A percentile compares a stretch with the other conserved stretches of the same genome.
phyloP scores from a whole-genome alignment of 2,113 vertebrate species.

The Myanophis thanlyinensis region DNA sequence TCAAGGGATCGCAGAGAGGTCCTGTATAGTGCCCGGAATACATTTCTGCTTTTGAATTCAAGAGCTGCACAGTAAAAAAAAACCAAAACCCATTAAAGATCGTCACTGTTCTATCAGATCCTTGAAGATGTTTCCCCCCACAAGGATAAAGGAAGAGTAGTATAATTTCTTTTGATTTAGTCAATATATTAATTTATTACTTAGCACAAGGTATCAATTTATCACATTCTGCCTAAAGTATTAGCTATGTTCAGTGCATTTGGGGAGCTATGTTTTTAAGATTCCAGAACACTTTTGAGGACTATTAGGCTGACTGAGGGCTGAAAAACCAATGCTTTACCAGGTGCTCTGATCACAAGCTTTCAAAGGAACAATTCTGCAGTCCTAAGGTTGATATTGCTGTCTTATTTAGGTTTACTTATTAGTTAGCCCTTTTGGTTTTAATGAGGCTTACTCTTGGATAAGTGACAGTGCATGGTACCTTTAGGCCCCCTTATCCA shows the following conservation, averaged over 20 bases:
- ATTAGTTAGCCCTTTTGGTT: background rate
- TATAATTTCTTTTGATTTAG: background rate
- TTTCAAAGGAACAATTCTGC: background rate
- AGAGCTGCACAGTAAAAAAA: background rate
- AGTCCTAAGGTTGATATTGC: background rate
- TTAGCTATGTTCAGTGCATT: background rate
- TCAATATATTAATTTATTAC: background rate
- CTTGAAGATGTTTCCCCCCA: background rate
- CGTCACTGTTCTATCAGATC: background rate
- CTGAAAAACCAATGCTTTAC: constrained; percentile 20
- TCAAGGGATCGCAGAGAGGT: background rate
- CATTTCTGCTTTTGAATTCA: background rate
- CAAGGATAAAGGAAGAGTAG: background rate
- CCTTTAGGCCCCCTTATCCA: background rate
- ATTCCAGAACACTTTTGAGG: background rate
- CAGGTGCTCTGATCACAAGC: background rate
- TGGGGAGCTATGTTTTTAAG: background rate
- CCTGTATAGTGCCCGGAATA: background rate
- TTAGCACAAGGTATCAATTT: background rate
- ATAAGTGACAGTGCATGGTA: background rate
- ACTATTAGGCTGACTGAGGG: background rate
- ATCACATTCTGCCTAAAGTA: background rate
- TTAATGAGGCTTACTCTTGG: background rate
- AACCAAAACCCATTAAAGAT: background rate
- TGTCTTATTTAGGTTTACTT: background rate